phyloP scores from a whole-genome alignment of 2,113 vertebrate species.

The Gallinago media region DNA sequence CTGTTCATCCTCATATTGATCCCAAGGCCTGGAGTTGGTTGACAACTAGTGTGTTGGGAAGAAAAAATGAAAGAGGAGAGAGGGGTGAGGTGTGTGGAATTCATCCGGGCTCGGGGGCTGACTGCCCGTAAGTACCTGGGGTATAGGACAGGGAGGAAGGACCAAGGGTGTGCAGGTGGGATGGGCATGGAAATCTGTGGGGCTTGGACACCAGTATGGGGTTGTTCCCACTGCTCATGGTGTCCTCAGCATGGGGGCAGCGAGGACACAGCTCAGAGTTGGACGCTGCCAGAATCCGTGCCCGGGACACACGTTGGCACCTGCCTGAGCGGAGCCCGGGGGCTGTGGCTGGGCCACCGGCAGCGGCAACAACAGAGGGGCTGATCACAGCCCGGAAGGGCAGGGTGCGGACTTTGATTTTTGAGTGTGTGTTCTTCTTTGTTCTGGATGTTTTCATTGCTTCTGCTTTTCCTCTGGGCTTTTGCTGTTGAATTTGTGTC shows the following conservation, averaged over 20 bases:
- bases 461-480: background rate
- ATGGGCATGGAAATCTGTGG: background rate
- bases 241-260: background rate
- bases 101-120: background rate
- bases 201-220: background rate
- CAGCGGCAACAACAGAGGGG: background rate
- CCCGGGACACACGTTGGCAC: background rate
- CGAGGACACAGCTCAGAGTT: background rate
- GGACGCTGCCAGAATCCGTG: background rate
- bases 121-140: no score
- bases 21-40: background rate
- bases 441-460: background rate
- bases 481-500: background rate
- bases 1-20: background rate
- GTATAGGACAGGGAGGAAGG: background rate
- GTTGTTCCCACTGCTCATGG: background rate
- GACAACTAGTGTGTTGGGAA: background rate
- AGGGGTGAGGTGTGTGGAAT: background rate
- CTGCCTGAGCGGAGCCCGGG: background rate
- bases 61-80: background rate
- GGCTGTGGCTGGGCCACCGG: background rate
- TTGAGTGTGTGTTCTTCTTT: background rate
- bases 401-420: background rate
- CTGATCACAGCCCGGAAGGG: background rate
- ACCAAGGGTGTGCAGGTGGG: fast-evolving